phyloP scores from a whole-genome alignment of 2,797 vertebrate species.

The Hydrocynus forskahlii region DNA sequence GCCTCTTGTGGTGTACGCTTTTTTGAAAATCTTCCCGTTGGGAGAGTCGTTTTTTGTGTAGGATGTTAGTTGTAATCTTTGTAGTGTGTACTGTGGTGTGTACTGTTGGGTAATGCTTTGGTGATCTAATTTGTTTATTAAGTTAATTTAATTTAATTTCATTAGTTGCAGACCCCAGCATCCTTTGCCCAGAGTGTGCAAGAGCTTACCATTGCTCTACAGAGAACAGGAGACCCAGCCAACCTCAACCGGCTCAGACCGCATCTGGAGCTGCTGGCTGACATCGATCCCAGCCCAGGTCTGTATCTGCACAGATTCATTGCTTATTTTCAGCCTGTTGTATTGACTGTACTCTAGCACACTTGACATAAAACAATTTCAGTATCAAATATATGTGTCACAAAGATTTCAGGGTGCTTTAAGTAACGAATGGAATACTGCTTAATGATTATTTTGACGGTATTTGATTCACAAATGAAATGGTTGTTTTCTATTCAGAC shows the following conservation, averaged over 20 bases:
- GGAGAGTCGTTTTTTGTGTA: background rate
- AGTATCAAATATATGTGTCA: background rate
- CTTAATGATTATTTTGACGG: too few relatives aligned
- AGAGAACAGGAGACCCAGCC: constrained; percentile 97
- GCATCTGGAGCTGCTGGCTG: constrained; percentile 94
- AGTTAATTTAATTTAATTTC: background rate
- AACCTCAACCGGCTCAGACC: constrained; percentile 96
- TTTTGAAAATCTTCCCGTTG: background rate
- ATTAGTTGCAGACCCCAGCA: constrained; percentile 97
- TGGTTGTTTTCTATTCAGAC: too few relatives aligned
- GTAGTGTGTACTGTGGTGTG: too few relatives aligned
- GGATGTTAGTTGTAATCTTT: background rate
- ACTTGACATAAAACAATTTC: background rate
- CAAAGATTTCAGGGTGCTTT: background rate
- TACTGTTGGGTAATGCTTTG: background rate
- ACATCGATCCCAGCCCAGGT: constrained; percentile 99
- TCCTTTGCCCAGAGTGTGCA: constrained; percentile 99
- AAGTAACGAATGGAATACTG: too few relatives aligned
- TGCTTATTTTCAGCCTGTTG: background rate
- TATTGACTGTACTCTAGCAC: background rate
- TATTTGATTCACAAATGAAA: too few relatives aligned
- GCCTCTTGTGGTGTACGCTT: background rate
- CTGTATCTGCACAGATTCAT: constrained; percentile 35
- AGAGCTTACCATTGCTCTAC: constrained; percentile 97
- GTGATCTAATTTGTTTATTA: background rate